Evolutionary conservation across 2,797 vertebrate species (phyloP).

Genomic region (Manis javanica): DNA sequence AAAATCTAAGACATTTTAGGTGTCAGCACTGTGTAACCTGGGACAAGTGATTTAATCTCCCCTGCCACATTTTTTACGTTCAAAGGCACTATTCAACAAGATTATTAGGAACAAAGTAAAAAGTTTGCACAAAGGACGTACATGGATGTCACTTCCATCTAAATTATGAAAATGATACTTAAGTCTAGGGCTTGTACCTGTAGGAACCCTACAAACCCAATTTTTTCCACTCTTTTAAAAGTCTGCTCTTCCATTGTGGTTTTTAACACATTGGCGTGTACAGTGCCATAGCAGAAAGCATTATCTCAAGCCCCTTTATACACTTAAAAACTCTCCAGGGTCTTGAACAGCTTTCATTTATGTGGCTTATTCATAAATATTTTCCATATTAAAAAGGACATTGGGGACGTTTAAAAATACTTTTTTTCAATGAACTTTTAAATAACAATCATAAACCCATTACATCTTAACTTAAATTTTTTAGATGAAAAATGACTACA

Average conservation of each 20-base stretch:
- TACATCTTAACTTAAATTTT: neutral
- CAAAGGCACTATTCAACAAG: neutral
- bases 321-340: neutral
- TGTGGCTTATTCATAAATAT: neutral
- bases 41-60: neutral
- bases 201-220: neutral
- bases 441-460: neutral
- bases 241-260: neutral
- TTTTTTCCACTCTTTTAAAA: neutral
- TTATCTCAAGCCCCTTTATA: neutral
- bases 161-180: neutral
- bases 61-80: neutral
- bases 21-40: neutral
- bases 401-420: neutral
- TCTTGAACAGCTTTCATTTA: neutral
- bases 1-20: slow-evolving; percentile 16
- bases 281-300: neutral
- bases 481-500: neutral
- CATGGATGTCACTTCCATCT: neutral
- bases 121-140: neutral
- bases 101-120: neutral
- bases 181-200: neutral
- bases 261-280: neutral
- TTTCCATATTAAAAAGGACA: neutral
- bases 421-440: neutral